These are phyloP conservation scores for Coendou prehensilis DNA, from an alignment of 2,797 vertebrate genomes.

Conservation along the genomic window DNA sequence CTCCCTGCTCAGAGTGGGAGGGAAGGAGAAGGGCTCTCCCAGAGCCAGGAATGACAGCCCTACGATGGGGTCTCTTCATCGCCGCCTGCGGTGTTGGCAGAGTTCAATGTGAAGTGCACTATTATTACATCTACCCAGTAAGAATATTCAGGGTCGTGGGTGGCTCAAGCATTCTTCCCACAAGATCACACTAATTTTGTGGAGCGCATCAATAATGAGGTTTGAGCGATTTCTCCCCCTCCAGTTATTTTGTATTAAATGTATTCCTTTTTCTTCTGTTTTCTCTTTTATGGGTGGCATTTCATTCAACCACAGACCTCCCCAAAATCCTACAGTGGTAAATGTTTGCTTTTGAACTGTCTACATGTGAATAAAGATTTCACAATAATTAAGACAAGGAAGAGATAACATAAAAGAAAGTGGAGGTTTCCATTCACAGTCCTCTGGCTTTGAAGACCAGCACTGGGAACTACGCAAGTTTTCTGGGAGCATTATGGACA, in stretches of 20 bases:
- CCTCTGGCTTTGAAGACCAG: conserved; percentile 59
- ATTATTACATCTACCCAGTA: conserved; percentile 66
- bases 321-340: conserved; percentile 20
- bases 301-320: conserved; percentile 64
- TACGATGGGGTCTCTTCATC: conserved; percentile 71
- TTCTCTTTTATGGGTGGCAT: conserved; percentile 50
- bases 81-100: conserved; percentile 17
- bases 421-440: neutral
- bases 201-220: conserved; percentile 70
- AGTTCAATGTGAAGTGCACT: conserved; percentile 61
- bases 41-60: conserved; percentile 83
- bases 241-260: conserved; percentile 70
- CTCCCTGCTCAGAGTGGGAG: conserved; percentile 84
- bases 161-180: conserved; percentile 80
- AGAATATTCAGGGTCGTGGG: conserved; percentile 80
- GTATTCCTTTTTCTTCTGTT: conserved; percentile 66
- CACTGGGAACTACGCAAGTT: conserved; percentile 50
- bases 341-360: conserved; percentile 38
- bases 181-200: conserved; percentile 75
- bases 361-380: conserved; percentile 9
- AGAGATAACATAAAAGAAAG: neutral
- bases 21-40: conserved; percentile 78
- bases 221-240: conserved; percentile 78
- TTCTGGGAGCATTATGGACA: conserved; percentile 70
- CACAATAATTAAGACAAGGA: conserved; percentile 1